Percentiles rank a stretch among this genome's conserved stretches.
phyloP scores from a whole-genome alignment of 2,888 invertebrate genomes.

The Oscheius sp. region DNA sequence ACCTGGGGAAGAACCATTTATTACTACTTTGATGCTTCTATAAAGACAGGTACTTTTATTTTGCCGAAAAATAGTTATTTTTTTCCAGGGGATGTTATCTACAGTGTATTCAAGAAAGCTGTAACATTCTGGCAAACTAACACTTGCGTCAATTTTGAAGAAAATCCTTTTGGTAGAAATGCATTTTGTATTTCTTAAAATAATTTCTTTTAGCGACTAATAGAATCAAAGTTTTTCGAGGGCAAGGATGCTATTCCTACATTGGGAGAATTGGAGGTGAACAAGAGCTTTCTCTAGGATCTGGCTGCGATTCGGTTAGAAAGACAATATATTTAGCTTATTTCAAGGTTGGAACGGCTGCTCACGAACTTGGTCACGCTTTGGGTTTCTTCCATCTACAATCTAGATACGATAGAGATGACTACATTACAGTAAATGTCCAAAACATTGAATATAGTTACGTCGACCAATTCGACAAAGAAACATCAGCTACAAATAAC shows the following conservation, averaged over 20 bases:
- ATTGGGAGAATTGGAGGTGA: conserved; percentile 57
- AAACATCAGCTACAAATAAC: conserved; percentile 56
- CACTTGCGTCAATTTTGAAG: conserved; percentile 60
- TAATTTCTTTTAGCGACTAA: conserved; percentile 30
- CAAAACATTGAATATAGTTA: conserved; percentile 25
- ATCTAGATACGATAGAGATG: conserved; percentile 58
- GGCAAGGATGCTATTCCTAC: conserved; percentile 62
- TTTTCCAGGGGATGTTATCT: conserved; percentile 39
- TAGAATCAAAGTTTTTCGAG: conserved; percentile 54
- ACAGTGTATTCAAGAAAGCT: conserved; percentile 45
- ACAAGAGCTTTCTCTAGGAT: conserved; percentile 66
- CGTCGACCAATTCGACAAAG: conserved; percentile 62
- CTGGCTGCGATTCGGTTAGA: conserved; percentile 61
- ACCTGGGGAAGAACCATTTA: conserved; percentile 48
- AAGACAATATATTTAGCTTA: neutral
- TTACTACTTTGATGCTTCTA: conserved; percentile 41
- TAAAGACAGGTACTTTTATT: neutral
- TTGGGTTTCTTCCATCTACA: conserved; percentile 67
- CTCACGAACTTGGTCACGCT: conserved; percentile 67
- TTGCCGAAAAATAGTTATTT: neutral
- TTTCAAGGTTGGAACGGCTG: conserved; percentile 64
- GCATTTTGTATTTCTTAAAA: neutral
- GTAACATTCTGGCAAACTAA: conserved; percentile 60
- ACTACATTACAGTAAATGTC: conserved; percentile 24
- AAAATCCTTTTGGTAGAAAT: conserved; percentile 46